Base-by-base conservation (phyloP, 2,888 invertebrate species). In the Agonopterix arenella region DNA sequence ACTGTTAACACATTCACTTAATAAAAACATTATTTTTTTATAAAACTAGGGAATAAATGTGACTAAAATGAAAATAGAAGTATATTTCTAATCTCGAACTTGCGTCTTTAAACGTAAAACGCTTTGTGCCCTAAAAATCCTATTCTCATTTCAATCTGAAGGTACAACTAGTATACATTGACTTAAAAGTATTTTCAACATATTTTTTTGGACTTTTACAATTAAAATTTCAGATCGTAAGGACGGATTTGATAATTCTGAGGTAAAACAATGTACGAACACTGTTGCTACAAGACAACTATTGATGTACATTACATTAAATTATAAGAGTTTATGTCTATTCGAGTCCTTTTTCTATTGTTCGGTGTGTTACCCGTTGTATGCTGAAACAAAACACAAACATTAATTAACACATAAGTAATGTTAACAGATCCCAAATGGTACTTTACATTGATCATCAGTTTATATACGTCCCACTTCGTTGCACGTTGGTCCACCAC, bases 31-130 rank as follows among this genome's bases (percentile, higher is more conserved):
- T 8, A 43, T 43, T 43, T 52, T 28, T 28, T 28, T 5, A 28
- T 28, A 28, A 28, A 28, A 28, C 28, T 28, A 28, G 28, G 47
- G 8, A 43, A 43, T 49, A 51, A 53, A 56, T 69, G 28, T 28
- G 86, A 86, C 79, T 86, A 80, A 86, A 88, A 86, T 85, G 86
- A 88, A 81, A 86, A 88, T 86, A 88, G 86, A 88, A 88, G 77
- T 76, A 60, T 54, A 54, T 28, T 28, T 65, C 57, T 63, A 60
- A 59, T 63, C n/a, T 57, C 52, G 28, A 51, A 40, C 13, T 53
- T 55, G 62, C 60, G 52, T 49, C 49, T 46, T 46, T 43, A 45
- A 51, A 44, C 47, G 46, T 44, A 54, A 28, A 28, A 57, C 59
- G 61, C 59, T 74, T 72, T 74, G 70, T 72, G 73, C 66, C 66